Evolutionary conservation across 2,113 vertebrate genomes (phyloP), one percentile per base, ranked within the genome.

Genomic region (Odontesthes bonariensis): DNA sequence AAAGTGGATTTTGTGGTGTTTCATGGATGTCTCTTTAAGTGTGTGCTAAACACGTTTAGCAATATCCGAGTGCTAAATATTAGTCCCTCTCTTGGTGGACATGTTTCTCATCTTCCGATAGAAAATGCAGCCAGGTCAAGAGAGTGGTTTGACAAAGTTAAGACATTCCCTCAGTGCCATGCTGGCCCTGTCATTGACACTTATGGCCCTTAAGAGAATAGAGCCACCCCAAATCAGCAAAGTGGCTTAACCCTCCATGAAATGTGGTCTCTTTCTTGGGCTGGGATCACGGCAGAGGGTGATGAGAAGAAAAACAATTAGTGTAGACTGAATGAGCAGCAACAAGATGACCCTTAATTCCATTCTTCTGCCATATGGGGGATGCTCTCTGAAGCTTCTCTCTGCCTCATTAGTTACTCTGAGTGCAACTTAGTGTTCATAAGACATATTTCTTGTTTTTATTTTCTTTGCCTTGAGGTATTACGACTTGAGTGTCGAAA

Each of bases 301-400:
- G 66, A 75, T 75, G 72, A 72, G 73, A 82, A 88, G 69, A 82
- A 88, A 90, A 90, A 89, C 87, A 89, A 91, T 93, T 93, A 92
- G 88, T 53, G 44, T 38, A 73, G 89, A 78, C 69, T 90, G 75
- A 89, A 87, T 88, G 71, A 87, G 79, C 80, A 82, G 72, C 61
- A 84, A 73, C 68, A 75, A 69, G 58, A 63, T 77, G 64, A 80
- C 78, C 64, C 85, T 75, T 86, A 75, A 77, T 79, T 78, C 73
- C 69, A 87, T 62, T 82, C 78, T 70, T 71, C 40, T 82, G 83
- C 91, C 93, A 94, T 91, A 94, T 93, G 93, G 91, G 91, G 83
- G 63, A 81, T 83, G 74, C 73, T 81, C 66, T 89, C 84, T 72
- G 79, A 79, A 85, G 86, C 74, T 59, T 61, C 65, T 1, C 42